Evolutionary conservation across 2,113 vertebrate genomes (phyloP).

Genomic region (Macrotus californicus): DNA sequence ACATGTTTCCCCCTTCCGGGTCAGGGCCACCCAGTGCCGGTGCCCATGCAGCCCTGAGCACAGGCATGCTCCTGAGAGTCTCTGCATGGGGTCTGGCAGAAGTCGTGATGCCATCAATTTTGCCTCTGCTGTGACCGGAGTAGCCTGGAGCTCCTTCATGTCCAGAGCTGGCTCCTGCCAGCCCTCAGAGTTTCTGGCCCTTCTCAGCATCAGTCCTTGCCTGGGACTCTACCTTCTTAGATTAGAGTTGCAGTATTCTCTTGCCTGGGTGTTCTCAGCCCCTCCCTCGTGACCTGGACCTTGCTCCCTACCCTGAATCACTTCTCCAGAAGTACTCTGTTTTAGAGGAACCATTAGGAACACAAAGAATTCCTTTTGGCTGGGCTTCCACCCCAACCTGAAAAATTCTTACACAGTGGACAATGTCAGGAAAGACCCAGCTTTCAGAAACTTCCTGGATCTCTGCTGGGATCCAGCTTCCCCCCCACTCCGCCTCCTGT

Average conservation of each 20-base stretch:
- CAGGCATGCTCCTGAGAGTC: not conserved
- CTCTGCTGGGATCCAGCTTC: not conserved
- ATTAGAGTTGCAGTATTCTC: not conserved
- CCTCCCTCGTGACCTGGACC: not conserved
- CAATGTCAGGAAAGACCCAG: not conserved
- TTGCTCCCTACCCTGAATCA: not conserved
- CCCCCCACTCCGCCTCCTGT: not conserved
- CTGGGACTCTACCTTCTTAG: not conserved
- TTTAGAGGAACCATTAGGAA: not conserved
- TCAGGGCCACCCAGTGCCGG: not conserved
- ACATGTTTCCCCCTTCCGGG: not conserved
- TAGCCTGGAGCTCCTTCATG: not conserved
- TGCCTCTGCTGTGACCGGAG: not conserved
- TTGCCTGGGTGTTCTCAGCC: not conserved
- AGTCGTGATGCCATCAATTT: not conserved
- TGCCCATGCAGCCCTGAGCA: accelerated
- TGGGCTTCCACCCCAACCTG: not conserved
- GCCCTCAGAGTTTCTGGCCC: not conserved
- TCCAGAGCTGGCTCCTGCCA: not conserved
- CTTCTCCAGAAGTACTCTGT: not conserved
- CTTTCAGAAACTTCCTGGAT: not conserved
- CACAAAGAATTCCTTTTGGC: too few species aligned
- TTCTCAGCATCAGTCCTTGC: not conserved
- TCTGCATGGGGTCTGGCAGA: not conserved
- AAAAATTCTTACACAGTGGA: not conserved